phyloP scores from a whole-genome alignment of 2,113 vertebrate genomes.

The Acinonyx jubatus region DNA sequence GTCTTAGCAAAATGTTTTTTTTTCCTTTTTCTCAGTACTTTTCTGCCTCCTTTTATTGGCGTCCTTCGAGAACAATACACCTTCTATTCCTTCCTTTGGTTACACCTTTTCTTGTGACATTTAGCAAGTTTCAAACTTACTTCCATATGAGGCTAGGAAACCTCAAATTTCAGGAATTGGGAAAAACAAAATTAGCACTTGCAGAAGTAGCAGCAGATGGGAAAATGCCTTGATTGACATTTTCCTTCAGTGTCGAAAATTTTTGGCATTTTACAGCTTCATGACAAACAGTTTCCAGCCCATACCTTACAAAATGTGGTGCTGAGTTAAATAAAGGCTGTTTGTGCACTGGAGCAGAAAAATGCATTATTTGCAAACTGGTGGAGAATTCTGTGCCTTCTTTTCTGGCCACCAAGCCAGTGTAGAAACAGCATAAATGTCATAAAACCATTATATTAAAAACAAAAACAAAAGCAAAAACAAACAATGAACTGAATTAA shows the following conservation, averaged over 20 bases:
- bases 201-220: constrained; percentile 76
- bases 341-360: constrained; percentile 74
- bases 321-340: constrained; percentile 75
- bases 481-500: constrained; percentile 70
- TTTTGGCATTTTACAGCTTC: constrained; percentile 70
- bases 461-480: constrained; percentile 62
- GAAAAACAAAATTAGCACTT: constrained; percentile 80
- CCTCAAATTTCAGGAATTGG: constrained; percentile 70
- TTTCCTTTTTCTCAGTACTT: constrained; percentile 63
- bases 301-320: constrained; percentile 76
- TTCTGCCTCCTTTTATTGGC: constrained; percentile 66
- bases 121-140: constrained; percentile 75
- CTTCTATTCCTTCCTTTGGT: constrained; percentile 44
- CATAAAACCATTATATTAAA: constrained; percentile 65
- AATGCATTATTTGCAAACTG: constrained; percentile 75
- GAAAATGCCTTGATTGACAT: constrained; percentile 81
- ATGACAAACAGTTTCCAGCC: constrained; percentile 68
- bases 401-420: constrained; percentile 76
- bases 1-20: constrained; percentile 61
- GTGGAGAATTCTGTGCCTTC: constrained; percentile 80
- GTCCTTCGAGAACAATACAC: constrained; percentile 72
- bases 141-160: constrained; percentile 68
- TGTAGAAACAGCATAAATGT: constrained; percentile 77
- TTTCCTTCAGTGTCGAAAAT: constrained; percentile 66
- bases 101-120: constrained; percentile 68